Evolutionary conservation across 2,113 vertebrate genomes (phyloP).

Genomic region (Gila orcuttii): DNA sequence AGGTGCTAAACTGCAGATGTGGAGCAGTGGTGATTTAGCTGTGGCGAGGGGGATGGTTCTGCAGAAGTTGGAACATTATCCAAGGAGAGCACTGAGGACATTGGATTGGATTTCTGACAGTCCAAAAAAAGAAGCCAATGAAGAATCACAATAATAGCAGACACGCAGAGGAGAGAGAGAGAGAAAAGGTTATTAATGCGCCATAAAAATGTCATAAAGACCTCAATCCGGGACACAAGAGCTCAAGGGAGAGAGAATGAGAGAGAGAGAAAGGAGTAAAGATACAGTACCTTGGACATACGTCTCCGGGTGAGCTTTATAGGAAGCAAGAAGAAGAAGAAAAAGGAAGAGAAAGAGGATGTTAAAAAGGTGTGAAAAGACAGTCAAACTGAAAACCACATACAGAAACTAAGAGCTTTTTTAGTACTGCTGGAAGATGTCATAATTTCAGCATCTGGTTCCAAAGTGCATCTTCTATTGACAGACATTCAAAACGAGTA

Average conservation of each 20-base stretch:
- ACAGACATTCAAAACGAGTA: neutral
- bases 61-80: conserved; percentile 51
- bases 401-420: neutral
- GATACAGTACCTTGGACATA: conserved; percentile 98
- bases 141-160: conserved; percentile 52
- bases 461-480: neutral
- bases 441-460: neutral
- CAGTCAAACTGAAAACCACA: conserved; percentile 15
- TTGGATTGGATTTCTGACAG: conserved; percentile 54
- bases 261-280: conserved; percentile 34
- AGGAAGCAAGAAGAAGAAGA: conserved; percentile 34
- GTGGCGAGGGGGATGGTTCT: conserved; percentile 21
- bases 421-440: neutral
- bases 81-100: conserved; percentile 56
- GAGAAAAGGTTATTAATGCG: conserved; percentile 51
- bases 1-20: conserved; percentile 32
- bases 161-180: conserved; percentile 35
- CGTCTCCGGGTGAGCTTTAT: conserved; percentile 99
- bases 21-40: conserved; percentile 28
- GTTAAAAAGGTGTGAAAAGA: conserved; percentile 67
- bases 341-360: conserved; percentile 62
- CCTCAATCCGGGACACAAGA: conserved; percentile 43
- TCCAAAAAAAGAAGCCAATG: conserved; percentile 49
- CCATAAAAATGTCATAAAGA: conserved; percentile 46
- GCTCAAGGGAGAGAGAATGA: conserved; percentile 35